Evolutionary conservation across 2,113 vertebrate genomes (phyloP), one percentile per base, ranked within the genome.

Genomic region (Onychorhynchus coronatus): DNA sequence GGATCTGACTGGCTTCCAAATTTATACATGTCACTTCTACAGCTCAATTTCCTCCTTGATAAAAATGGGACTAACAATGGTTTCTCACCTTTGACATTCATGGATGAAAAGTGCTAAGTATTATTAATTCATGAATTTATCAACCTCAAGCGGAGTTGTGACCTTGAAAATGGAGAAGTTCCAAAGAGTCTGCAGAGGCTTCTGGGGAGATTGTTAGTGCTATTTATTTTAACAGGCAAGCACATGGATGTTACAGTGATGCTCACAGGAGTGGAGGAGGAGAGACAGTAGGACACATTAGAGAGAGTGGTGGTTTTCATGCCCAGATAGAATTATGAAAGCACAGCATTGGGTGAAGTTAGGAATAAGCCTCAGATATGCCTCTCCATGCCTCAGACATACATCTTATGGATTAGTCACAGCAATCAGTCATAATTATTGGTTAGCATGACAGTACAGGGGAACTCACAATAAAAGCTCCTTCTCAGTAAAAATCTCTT

Each of bases 71-170:
- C 91, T 89, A 96, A 91, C 76, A 86, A 39, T 27, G 42, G 59
- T 47, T 88, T 83, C 68, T 86, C 86, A 88, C 79, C 93, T 95
- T 88, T 94, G 88, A 74, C 95, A 86, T 85, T 68, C 83, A 82
- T 63, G 85, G 82, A 90, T 93, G 79, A 72, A 88, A 96, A 92
- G 65, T 84, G 88, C 41, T 94, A 84, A 44, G n/a, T 63, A 39
- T 95, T 88, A 94, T 90, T 94, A 94, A 93, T 93, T 91, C 85
- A 88, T 88, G 39, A 88, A 93, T 95, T 93, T 93, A 93, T 91
- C 92, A 96, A 49, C 52, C 79, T 90, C 90, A 94, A 92, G 68
- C 59, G 84, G 82, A 84, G 42, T 16, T 94, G 85, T 88, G 90
- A 96, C 93, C 92, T 91, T 95, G 90, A 94, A 96, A 96, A 84